These are phyloP conservation scores for Epinephelus awoara DNA, from an alignment of 2,797 vertebrate species.

Conservation along the genomic window DNA sequence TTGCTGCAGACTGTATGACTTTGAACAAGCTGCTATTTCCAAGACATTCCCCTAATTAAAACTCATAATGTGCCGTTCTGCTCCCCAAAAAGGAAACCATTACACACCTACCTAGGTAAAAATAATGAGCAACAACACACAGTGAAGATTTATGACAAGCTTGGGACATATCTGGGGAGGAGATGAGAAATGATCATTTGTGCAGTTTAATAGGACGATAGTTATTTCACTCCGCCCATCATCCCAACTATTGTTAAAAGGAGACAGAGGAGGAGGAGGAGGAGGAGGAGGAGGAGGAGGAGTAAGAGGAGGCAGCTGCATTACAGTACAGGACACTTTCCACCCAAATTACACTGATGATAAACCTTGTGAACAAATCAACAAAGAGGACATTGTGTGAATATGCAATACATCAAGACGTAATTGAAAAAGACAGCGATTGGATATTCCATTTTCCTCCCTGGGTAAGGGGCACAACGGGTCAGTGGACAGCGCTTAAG, in stretches of 20 bases:
- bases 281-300: not conserved
- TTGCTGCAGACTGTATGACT: constrained; percentile 29
- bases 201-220: constrained; percentile 61
- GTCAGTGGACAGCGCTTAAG: constrained; percentile 55
- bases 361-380: constrained; percentile 46
- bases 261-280: not conserved
- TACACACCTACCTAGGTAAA: constrained; percentile 45
- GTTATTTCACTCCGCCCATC: constrained; percentile 53
- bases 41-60: constrained; percentile 54
- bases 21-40: constrained; percentile 35
- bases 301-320: not conserved
- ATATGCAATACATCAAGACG: constrained; percentile 23
- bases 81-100: constrained; percentile 44
- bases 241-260: constrained; percentile 29
- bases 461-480: not conserved
- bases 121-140: constrained; percentile 58
- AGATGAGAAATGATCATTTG: constrained; percentile 70
- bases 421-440: constrained; percentile 59
- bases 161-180: constrained; percentile 51
- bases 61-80: constrained; percentile 11
- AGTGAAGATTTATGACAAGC: constrained; percentile 65
- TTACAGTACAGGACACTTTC: constrained; percentile 4
- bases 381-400: constrained; percentile 28
- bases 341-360: constrained; percentile 48
- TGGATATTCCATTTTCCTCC: constrained; percentile 41